phyloP scores from a whole-genome alignment of 2,797 vertebrate genomes.

The Australoheros facetus region DNA sequence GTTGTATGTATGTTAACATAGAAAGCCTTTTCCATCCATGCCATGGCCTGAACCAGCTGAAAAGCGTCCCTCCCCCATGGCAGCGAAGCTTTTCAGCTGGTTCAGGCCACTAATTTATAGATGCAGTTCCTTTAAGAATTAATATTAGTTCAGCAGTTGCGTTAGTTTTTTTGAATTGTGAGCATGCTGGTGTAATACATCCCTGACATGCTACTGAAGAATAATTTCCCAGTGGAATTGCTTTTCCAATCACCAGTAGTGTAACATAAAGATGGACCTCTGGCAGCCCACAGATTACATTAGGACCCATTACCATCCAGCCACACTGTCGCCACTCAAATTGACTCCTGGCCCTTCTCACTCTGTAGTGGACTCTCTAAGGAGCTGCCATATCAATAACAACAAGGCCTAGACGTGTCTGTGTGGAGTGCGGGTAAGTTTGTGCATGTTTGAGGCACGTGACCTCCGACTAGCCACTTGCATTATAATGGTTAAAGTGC shows the following conservation, averaged over 20 bases:
- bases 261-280: slow-evolving; percentile 35
- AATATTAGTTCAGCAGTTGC: slow-evolving; percentile 4
- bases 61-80: too few relatives aligned
- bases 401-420: slow-evolving; percentile 25
- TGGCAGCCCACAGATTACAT: slow-evolving; percentile 29
- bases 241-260: neutral
- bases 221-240: slow-evolving; percentile 19
- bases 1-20: neutral
- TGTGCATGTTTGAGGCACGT: neutral
- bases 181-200: neutral
- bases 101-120: neutral
- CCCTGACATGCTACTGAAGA: slow-evolving; percentile 5
- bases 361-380: slow-evolving; percentile 33
- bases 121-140: neutral
- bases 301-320: slow-evolving; percentile 62
- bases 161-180: neutral
- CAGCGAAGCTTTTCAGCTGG: neutral
- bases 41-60: too few relatives aligned
- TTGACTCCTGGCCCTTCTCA: slow-evolving; percentile 59
- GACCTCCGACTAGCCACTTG: slow-evolving; percentile 1
- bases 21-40: neutral
- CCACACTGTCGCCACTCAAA: slow-evolving; percentile 60
- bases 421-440: slow-evolving; percentile 4
- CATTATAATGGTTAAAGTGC: neutral
- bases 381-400: slow-evolving; percentile 60